Conservation (phyloP, 2,888 invertebrate genomes). For the Drosophila gaucha region DNA sequence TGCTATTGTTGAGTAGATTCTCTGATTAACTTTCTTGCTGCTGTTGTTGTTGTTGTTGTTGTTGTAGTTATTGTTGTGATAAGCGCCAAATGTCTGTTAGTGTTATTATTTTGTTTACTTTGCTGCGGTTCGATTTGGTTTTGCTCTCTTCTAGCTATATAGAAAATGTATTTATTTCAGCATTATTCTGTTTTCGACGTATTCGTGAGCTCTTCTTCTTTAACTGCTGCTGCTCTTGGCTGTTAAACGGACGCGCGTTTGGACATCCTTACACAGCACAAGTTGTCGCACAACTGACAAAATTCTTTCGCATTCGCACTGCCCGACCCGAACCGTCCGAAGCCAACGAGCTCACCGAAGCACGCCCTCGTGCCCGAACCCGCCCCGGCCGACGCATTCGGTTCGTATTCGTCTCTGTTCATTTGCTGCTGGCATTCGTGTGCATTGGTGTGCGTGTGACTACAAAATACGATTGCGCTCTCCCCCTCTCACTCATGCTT, state of each 20-base stretch:
- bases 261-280: constrained; percentile 86
- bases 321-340: constrained; percentile 35
- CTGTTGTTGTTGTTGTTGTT: constrained; percentile 14
- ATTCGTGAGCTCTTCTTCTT: constrained; percentile 37
- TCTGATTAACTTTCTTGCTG: constrained; percentile 20
- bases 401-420: constrained; percentile 44
- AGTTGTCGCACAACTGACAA: constrained; percentile 87
- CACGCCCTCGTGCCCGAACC: constrained; percentile 12
- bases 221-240: constrained; percentile 26
- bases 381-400: constrained; percentile 52
- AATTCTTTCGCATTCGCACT: constrained; percentile 72
- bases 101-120: constrained; percentile 46
- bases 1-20: constrained; percentile 22
- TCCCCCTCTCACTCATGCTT: constrained; percentile 4
- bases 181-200: constrained; percentile 49
- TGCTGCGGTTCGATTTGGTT: constrained; percentile 26
- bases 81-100: constrained; percentile 46
- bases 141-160: constrained; percentile 15
- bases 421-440: constrained; percentile 50
- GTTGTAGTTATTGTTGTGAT: constrained; percentile 38
- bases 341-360: constrained; percentile 5
- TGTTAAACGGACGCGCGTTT: constrained; percentile 84
- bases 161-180: constrained; percentile 2
- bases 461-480: constrained; percentile 12
- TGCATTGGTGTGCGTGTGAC: constrained; percentile 52